Conservation (phyloP, 2,113 vertebrate genomes). For the Marmota flaviventris region DNA sequence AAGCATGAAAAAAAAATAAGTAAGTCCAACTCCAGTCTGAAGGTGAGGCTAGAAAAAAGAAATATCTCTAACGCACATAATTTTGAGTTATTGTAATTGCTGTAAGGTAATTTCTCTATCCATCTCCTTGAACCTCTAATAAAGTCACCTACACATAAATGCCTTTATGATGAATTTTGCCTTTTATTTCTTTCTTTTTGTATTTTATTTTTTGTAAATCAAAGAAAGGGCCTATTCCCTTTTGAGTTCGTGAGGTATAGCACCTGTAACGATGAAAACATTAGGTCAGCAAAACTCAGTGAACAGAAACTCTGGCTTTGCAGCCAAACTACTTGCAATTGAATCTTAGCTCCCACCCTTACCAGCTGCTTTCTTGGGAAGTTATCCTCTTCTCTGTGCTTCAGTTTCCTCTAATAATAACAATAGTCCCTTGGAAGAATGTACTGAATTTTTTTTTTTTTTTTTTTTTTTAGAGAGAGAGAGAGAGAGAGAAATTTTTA, state of each 20-base stretch:
- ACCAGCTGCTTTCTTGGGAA: background rate
- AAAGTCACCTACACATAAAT: background rate
- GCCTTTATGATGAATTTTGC: background rate
- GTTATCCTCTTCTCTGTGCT: background rate
- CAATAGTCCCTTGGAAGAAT: too few relatives aligned
- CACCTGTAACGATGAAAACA: background rate
- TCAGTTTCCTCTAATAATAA: background rate
- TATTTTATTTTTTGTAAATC: background rate
- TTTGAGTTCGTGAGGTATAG: background rate
- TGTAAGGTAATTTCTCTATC: background rate
- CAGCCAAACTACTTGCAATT: background rate
- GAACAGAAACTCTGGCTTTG: background rate
- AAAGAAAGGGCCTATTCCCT: background rate
- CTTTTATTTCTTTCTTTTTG: background rate
- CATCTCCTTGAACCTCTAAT: background rate
- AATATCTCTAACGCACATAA: background rate
- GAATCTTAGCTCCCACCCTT: background rate
- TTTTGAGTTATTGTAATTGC: slow-evolving; percentile 10
- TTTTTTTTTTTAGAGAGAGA: background rate
- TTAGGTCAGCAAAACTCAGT: background rate
- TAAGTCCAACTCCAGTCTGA: background rate
- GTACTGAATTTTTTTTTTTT: background rate
- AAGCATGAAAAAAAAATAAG: background rate
- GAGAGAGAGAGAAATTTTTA: too few relatives aligned
- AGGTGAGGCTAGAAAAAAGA: background rate